These are phyloP conservation scores for Sebastes itinus DNA, from an alignment of 2,797 vertebrate species.

Conservation along the genomic window DNA sequence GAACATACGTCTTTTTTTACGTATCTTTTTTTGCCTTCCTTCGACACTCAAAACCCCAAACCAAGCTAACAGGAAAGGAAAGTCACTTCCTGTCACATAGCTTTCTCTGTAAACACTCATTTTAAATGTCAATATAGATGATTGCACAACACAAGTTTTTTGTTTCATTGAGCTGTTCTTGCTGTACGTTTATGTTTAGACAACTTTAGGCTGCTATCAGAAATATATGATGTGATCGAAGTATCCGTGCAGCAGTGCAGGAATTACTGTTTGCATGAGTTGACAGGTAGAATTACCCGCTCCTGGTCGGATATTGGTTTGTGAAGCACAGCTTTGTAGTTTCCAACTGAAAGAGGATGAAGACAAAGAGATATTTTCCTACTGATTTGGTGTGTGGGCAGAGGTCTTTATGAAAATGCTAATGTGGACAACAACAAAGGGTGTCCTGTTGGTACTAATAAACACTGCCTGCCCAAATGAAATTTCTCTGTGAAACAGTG, in stretches of 20 bases:
- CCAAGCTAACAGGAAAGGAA: rapidly evolving
- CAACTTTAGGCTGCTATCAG: rapidly evolving
- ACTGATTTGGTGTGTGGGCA: not conserved
- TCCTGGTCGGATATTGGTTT: not conserved
- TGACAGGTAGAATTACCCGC: not conserved
- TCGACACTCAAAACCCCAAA: not conserved
- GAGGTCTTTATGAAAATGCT: not conserved
- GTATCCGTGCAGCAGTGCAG: not conserved
- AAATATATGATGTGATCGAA: rapidly evolving
- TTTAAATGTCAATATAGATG: rapidly evolving
- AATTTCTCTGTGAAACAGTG: not conserved
- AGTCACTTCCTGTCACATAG: rapidly evolving
- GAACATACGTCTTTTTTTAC: not conserved
- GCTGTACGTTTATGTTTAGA: not conserved
- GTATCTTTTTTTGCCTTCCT: not conserved
- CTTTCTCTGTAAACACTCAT: no score
- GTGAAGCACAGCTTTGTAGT: not conserved
- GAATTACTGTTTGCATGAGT: not conserved
- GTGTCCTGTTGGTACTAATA: not conserved
- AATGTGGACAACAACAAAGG: not conserved
- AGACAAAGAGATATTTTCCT: not conserved
- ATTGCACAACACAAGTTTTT: not conserved
- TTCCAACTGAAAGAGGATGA: not conserved
- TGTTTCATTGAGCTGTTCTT: not conserved
- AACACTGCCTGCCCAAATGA: not conserved